A percentile compares a stretch with the other conserved stretches of the same genome.
These are phyloP conservation scores for Thelaira solivaga DNA, from an alignment of 2,888 invertebrate species.

Conservation along the genomic window DNA sequence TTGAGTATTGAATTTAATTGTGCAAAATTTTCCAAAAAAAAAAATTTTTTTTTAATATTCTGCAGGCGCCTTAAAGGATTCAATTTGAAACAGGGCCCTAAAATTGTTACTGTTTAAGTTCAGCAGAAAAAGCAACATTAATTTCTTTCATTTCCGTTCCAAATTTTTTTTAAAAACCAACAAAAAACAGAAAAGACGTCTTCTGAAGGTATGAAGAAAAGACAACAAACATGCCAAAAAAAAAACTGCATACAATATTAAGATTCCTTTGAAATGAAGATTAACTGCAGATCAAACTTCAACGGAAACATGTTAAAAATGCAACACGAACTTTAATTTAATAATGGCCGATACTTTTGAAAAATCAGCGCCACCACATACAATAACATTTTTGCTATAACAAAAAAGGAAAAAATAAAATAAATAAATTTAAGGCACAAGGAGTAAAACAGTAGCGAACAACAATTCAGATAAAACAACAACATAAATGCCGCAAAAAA, in stretches of 20 bases:
- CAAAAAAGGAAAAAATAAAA: slow-evolving; percentile 12
- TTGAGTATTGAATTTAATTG: too few species aligned
- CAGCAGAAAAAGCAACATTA: too few species aligned
- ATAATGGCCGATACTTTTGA: slow-evolving; percentile 64
- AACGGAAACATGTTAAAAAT: slow-evolving; percentile 60
- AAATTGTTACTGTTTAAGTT: too few species aligned
- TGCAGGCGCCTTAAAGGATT: background rate
- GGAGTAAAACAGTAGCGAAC: slow-evolving; percentile 59
- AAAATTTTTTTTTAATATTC: background rate
- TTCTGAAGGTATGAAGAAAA: background rate
- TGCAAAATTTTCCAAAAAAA: too few species aligned
- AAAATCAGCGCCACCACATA: slow-evolving; percentile 58
- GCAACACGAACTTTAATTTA: slow-evolving; percentile 63
- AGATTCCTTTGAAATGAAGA: slow-evolving; percentile 58
- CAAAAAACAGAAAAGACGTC: background rate
- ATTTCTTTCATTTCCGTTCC: slow-evolving; percentile 43
- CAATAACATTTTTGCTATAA: background rate
- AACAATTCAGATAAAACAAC: slow-evolving; percentile 53
- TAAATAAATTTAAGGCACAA: too few species aligned
- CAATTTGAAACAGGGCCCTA: background rate
- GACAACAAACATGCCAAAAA: too few species aligned
- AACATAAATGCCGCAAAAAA: slow-evolving; percentile 43
- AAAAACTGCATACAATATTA: slow-evolving; percentile 40
- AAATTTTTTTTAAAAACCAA: background rate
- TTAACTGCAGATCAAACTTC: slow-evolving; percentile 55